Evolutionary conservation across 1,140 invertebrate species (phyloP).

Genomic region (Eueides isabella): DNA sequence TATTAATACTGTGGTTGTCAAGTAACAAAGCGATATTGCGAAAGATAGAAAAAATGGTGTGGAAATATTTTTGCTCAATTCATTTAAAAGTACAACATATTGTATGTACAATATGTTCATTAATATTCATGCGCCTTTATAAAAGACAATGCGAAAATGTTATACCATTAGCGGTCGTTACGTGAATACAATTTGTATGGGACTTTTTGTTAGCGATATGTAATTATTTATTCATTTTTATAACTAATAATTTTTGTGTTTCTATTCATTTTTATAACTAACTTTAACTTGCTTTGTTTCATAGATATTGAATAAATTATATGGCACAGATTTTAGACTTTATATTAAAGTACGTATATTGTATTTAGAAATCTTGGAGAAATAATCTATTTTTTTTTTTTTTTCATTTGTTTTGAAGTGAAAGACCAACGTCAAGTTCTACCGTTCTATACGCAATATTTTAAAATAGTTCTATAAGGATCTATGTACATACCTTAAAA

Average conservation of each 20-base stretch:
- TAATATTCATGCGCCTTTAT: constrained; percentile 1
- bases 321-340: too few relatives aligned
- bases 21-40: background rate
- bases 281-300: too few relatives aligned
- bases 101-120: constrained; percentile 7
- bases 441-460: too few relatives aligned
- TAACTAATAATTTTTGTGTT: too few relatives aligned
- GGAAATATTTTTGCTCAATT: background rate
- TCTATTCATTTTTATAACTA: background rate
- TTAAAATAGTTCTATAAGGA: too few relatives aligned
- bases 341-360: too few relatives aligned
- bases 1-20: background rate
- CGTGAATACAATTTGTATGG: background rate
- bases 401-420: too few relatives aligned
- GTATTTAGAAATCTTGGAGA: too few relatives aligned
- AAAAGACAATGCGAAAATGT: constrained; percentile 9
- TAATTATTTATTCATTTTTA: background rate
- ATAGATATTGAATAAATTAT: too few relatives aligned
- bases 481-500: too few relatives aligned
- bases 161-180: background rate
- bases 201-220: background rate
- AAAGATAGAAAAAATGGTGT: background rate
- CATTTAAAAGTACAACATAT: background rate
- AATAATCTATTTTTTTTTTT: too few relatives aligned
- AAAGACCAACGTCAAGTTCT: too few relatives aligned